phyloP scores from a whole-genome alignment of 2,888 invertebrate species.

The Watsonalla binaria region DNA sequence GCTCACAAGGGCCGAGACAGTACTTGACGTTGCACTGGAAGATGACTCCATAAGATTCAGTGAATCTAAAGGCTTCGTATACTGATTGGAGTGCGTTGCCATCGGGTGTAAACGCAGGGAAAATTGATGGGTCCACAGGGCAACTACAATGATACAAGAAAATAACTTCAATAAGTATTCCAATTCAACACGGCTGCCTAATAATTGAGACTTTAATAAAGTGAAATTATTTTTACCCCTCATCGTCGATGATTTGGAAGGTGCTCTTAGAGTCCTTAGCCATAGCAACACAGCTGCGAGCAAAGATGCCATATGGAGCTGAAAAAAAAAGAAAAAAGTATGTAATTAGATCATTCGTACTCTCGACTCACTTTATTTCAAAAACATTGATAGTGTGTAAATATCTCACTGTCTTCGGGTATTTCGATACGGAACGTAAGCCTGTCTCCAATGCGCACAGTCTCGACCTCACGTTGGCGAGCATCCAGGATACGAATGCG shows the following conservation, averaged over 20 bases:
- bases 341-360: slow-evolving; percentile 3
- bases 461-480: slow-evolving; percentile 92
- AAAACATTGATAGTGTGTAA: slow-evolving; percentile 1
- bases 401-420: slow-evolving; percentile 93
- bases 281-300: slow-evolving; percentile 97
- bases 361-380: background rate
- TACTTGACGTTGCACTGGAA: slow-evolving; percentile 98
- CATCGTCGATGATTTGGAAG: slow-evolving; percentile 97
- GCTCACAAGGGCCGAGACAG: slow-evolving; percentile 95
- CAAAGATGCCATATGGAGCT: slow-evolving; percentile 98
- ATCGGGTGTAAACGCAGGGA: slow-evolving; percentile 94
- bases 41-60: slow-evolving; percentile 97
- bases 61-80: slow-evolving; percentile 97
- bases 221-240: slow-evolving; percentile 79
- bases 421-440: slow-evolving; percentile 97
- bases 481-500: slow-evolving; percentile 94
- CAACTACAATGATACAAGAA: slow-evolving; percentile 77
- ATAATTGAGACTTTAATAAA: background rate
- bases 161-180: background rate
- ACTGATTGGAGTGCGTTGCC: slow-evolving; percentile 94
- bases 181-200: background rate
- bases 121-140: slow-evolving; percentile 94
- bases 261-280: slow-evolving; percentile 97
- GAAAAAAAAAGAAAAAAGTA: slow-evolving; percentile 29
- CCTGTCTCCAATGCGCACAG: slow-evolving; percentile 95